A percentile compares a stretch with the other conserved stretches of the same genome.
Conservation (phyloP, 2,797 vertebrate genomes). For the Lacerta viridis region DNA sequence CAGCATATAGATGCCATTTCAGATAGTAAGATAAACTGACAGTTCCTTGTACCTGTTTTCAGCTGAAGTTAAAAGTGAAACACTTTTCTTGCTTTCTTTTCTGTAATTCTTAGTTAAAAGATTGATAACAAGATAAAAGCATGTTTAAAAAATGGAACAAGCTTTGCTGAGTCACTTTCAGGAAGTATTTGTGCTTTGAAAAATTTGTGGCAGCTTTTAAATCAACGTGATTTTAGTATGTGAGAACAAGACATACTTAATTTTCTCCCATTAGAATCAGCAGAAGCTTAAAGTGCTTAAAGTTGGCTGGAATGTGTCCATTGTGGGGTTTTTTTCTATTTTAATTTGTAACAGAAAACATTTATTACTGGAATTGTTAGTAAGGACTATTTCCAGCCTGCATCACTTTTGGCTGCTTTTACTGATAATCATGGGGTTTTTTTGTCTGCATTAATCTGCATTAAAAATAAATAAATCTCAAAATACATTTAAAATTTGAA, state of each 20-base stretch:
- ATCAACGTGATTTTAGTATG: background rate
- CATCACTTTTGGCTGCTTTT: too few relatives aligned
- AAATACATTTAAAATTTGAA: too few relatives aligned
- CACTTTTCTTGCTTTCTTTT: slow-evolving; percentile 36
- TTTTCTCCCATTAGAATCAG: background rate
- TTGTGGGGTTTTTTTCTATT: too few relatives aligned
- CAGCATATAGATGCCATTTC: slow-evolving; percentile 48
- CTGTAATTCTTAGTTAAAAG: slow-evolving; percentile 5
- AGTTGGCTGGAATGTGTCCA: too few relatives aligned
- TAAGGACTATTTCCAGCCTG: too few relatives aligned
- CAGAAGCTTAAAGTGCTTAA: too few relatives aligned
- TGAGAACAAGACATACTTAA: background rate
- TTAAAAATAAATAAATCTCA: too few relatives aligned
- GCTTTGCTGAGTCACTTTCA: background rate
- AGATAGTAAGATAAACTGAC: slow-evolving; percentile 53
- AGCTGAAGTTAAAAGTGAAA: slow-evolving; percentile 56
- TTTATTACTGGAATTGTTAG: too few relatives aligned
- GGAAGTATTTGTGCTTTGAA: background rate
- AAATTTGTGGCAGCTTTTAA: background rate
- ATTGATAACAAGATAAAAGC: background rate
- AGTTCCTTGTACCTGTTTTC: slow-evolving; percentile 37
- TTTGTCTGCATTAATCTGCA: too few relatives aligned
- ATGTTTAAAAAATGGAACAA: background rate
- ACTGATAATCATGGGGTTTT: too few relatives aligned
- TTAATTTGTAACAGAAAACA: too few relatives aligned